Evolutionary conservation across 2,797 vertebrate genomes (phyloP), one percentile per base, ranked within the genome.

Genomic region (Lophotriccus pileatus): DNA sequence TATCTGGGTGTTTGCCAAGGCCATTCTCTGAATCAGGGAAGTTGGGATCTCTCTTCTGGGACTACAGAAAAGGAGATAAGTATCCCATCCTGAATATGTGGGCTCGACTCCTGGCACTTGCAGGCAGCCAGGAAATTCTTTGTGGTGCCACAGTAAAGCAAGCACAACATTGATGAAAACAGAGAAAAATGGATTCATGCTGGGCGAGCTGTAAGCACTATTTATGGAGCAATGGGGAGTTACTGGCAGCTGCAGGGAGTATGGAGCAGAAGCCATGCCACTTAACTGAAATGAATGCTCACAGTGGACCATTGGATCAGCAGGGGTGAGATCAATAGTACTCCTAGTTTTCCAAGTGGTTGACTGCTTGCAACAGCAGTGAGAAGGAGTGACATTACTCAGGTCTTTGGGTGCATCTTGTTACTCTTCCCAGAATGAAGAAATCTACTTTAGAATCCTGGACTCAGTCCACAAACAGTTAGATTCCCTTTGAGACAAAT

Each of bases 231-330:
- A 81, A 81, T 86, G 74, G 94, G 94, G 85, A 96, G 91, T 94
- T 94, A 63, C 89, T 94, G 89, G 77, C 94, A 94, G 87, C 95
- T 28, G 49, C 67, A 9, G 87, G 91, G 91, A 93, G 70, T 24
- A 43, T 64, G 74, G 77, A 95, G 77, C 85, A 96, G 87, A 93
- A 95, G 87, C 91, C 83, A 56, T 79, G 85, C 87, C 91, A 90
- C 95, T 96, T 96, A 95, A 87, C 89, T 90, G 85, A 94, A 95
- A 95, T 91, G 75, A 96, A 94, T 88, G 95, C 56, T 97, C 94
- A 84, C 95, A 89, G 85, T 84, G 87, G 92, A 95, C 94, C 83
- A 60, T 8, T 94, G 92, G 91, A 96, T 91, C 95, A 96, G 91
- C 92, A 82, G 89, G 94, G 74, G 91, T 69, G 82, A 94, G 87